phyloP scores from a whole-genome alignment of 2,888 invertebrate genomes.

The Volucella bombylans region DNA sequence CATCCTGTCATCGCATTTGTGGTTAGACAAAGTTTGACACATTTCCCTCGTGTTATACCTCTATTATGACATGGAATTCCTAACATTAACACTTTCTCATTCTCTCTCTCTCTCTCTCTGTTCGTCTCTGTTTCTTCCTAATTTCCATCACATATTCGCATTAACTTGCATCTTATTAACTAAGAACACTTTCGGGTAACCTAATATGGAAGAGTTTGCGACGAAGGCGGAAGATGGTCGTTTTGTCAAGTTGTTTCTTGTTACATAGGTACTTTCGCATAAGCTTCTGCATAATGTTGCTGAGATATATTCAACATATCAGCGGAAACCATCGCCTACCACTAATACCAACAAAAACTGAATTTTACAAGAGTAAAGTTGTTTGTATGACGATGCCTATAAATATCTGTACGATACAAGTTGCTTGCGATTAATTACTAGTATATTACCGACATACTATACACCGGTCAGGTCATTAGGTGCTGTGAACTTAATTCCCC shows the following conservation, averaged over 20 bases:
- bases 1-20: slow-evolving; percentile 47
- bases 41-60: slow-evolving; percentile 12
- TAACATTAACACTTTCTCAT: not conserved
- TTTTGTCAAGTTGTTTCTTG: slow-evolving; percentile 43
- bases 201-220: slow-evolving; percentile 19
- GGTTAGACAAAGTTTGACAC: slow-evolving; percentile 38
- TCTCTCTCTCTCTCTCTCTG: not conserved
- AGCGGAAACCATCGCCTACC: slow-evolving; percentile 5
- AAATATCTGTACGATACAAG: slow-evolving; percentile 24
- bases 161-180: slow-evolving; percentile 52
- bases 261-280: slow-evolving; percentile 20
- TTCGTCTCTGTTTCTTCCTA: too few relatives aligned
- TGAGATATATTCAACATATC: slow-evolving; percentile 40
- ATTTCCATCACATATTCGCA: slow-evolving; percentile 20
- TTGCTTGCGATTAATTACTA: slow-evolving; percentile 72
- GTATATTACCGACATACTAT: slow-evolving; percentile 53
- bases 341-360: not conserved
- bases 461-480: slow-evolving; percentile 59
- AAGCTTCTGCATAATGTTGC: slow-evolving; percentile 54
- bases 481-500: slow-evolving; percentile 64
- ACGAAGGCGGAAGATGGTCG: slow-evolving; percentile 20
- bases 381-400: slow-evolving; percentile 9
- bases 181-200: slow-evolving; percentile 46
- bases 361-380: not conserved
- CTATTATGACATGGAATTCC: slow-evolving; percentile 3